These are phyloP conservation scores for Reinhardtius hippoglossoides DNA, from an alignment of 2,113 vertebrate genomes.

Conservation along the genomic window DNA sequence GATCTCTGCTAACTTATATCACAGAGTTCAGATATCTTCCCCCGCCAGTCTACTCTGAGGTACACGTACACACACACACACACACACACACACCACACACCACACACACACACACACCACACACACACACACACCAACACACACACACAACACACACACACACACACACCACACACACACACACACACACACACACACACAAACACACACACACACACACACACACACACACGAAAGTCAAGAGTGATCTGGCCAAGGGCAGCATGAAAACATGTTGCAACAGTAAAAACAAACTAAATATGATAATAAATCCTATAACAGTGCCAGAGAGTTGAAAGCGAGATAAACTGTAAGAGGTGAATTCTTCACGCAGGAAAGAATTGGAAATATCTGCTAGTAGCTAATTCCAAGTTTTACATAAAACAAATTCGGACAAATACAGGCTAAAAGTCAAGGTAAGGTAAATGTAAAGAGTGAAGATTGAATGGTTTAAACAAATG, in stretches of 20 bases:
- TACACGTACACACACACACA: constrained; percentile 51
- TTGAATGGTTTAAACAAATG: no score
- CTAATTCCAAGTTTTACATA: no score
- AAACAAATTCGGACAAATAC: not conserved
- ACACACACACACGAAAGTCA: not conserved
- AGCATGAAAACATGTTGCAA: not conserved
- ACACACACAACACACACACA: no score
- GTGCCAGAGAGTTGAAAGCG: not conserved
- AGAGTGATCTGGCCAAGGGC: not conserved
- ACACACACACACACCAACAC: no score
- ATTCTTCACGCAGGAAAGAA: not conserved
- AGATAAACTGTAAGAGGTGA: no score
- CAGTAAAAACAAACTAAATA: not conserved
- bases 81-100: no score
- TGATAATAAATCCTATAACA: not conserved
- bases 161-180: no score
- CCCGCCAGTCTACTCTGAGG: constrained; percentile 96
- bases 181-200: no score
- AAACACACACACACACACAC: no score
- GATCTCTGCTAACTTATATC: constrained; percentile 93
- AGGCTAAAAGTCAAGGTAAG: not conserved
- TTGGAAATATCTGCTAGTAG: no score
- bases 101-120: no score
- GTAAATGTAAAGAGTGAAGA: no score
- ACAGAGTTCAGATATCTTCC: constrained; percentile 97